Evolutionary conservation across 1,140 invertebrate genomes (phyloP).

Genomic region (Drosophila repletoides): DNA sequence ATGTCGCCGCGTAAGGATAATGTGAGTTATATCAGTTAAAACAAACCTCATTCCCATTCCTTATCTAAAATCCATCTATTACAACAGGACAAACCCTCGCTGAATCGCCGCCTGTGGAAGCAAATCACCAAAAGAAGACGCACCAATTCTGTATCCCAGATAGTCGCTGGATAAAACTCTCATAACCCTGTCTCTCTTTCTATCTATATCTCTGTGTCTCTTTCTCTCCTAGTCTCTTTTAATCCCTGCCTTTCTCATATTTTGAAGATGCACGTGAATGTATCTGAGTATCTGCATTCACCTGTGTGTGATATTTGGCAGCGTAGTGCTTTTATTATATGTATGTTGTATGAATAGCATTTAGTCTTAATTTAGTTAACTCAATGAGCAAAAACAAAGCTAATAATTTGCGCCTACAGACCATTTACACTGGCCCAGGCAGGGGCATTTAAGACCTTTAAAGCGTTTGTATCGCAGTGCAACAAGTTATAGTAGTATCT

Average conservation of each 20-base stretch:
- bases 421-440: not conserved
- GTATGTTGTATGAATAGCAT: constrained; percentile 6
- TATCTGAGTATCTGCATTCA: constrained; percentile 1
- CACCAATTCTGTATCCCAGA: constrained; percentile 81
- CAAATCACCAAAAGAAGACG: constrained; percentile 84
- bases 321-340: constrained; percentile 22
- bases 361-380: constrained; percentile 18
- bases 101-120: constrained; percentile 84
- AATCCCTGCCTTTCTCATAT: no score
- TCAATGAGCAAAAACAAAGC: not conserved
- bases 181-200: not conserved
- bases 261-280: not conserved
- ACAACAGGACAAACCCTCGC: constrained; percentile 83
- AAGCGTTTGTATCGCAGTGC: no score
- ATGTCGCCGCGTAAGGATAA: constrained; percentile 83
- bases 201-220: not conserved
- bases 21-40: constrained; percentile 57
- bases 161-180: constrained; percentile 68
- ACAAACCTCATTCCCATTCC: not conserved
- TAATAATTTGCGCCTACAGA: not conserved
- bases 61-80: constrained; percentile 16
- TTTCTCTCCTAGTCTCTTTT: not conserved
- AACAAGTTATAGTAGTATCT: no score
- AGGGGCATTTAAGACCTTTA: no score
- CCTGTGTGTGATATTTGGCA: constrained; percentile 30